Percentiles rank a stretch among this genome's conserved stretches.
Conservation (phyloP, 2,797 vertebrate species). For the Champsocephalus gunnari region DNA sequence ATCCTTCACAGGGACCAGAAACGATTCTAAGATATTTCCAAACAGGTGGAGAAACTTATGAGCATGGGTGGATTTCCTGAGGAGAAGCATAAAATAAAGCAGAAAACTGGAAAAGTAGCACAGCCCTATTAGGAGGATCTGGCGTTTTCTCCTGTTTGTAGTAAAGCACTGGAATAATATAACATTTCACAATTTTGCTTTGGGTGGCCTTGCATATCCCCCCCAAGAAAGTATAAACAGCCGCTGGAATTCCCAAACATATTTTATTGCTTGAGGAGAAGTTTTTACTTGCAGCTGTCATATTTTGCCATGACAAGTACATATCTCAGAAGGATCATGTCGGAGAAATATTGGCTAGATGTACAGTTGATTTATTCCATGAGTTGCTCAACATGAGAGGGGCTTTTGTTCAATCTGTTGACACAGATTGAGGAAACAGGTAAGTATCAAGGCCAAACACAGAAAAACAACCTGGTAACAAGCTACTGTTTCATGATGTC, state of each 20-base stretch:
- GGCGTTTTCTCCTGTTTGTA: conserved; percentile 76
- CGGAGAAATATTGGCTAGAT: conserved; percentile 59
- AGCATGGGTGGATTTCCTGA: conserved; percentile 82
- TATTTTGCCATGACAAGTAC: conserved; percentile 76
- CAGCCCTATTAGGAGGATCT: conserved; percentile 68
- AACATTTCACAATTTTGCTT: conserved; percentile 83
- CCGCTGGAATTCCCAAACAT: conserved; percentile 73
- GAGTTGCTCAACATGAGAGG: conserved; percentile 63
- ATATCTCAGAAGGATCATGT: conserved; percentile 76
- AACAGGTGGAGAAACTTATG: conserved; percentile 86
- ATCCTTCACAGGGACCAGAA: conserved; percentile 78
- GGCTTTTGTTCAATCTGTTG: conserved; percentile 48
- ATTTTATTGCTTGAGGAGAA: conserved; percentile 76
- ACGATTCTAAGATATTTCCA: conserved; percentile 79
- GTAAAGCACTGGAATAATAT: conserved; percentile 82
- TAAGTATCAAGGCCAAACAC: conserved; percentile 69
- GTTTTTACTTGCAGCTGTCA: conserved; percentile 70
- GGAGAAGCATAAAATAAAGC: conserved; percentile 78
- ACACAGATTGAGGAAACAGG: conserved; percentile 80
- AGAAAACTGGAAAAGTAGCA: conserved; percentile 74
- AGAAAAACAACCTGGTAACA: conserved; percentile 57
- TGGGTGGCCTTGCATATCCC: conserved; percentile 82
- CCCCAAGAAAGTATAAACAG: conserved; percentile 78
- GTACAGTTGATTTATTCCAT: conserved; percentile 74
- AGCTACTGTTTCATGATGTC: conserved; percentile 61